phyloP scores from a whole-genome alignment of 2,797 vertebrate species.

The Columba guinea region DNA sequence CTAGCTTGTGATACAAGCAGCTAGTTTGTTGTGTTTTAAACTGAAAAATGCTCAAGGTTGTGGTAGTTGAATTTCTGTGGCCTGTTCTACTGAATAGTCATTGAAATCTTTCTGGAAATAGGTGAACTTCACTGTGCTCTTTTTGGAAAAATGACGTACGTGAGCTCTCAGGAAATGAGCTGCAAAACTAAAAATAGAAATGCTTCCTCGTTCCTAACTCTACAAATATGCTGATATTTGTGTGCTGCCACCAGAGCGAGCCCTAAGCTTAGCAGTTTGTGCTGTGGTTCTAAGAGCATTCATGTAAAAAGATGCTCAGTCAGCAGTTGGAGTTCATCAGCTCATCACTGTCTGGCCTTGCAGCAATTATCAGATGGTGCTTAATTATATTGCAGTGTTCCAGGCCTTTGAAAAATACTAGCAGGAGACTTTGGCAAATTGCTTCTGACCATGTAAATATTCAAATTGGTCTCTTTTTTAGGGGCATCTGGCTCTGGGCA shows the following conservation, averaged over 20 bases:
- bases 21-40: background rate
- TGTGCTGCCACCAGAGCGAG: background rate
- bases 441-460: background rate
- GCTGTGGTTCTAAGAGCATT: background rate
- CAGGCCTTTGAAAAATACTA: background rate
- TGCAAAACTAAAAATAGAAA: background rate
- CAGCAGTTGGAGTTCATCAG: slow-evolving; percentile 2
- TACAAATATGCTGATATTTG: background rate
- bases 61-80: background rate
- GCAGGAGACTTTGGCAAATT: background rate
- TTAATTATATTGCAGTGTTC: background rate
- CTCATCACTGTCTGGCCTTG: background rate
- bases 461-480: slow-evolving; percentile 55
- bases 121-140: background rate
- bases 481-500: slow-evolving; percentile 77
- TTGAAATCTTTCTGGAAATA: background rate
- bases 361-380: background rate
- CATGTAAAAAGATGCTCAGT: background rate
- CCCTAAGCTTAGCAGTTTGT: background rate
- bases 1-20: background rate
- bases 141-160: background rate
- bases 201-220: background rate
- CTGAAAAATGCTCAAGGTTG: background rate
- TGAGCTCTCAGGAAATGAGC: background rate
- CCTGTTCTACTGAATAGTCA: background rate